Base-by-base conservation (phyloP, 92 coral and sea anemone genomes). In the Bergia sp. region DNA sequence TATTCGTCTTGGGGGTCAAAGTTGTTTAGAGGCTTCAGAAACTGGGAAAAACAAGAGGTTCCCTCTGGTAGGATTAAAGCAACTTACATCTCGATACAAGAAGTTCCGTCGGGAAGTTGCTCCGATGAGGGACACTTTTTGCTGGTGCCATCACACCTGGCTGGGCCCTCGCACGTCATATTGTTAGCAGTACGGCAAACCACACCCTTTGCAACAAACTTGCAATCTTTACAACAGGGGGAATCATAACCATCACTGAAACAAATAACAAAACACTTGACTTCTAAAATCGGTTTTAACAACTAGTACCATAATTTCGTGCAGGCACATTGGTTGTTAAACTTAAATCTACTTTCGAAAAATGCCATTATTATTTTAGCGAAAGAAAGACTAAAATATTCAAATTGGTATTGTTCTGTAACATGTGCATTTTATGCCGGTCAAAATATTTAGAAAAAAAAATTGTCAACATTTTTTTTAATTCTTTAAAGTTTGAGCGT, bases 81-180 rank as follows among this genome's bases (percentile, higher is more conserved):
- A n/a, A 82, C 93, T 44, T 80, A 95, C 99, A 92, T 89, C 88
- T 97, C 99, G 41, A 95, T 89, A 58, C 99, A 97, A 1, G 86
- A 84, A 2, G 96, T 91, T 44, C 94, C 98, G 38, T 95, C 95
- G 2, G 90, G 88, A 65, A 93, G 94, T 7, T 74, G 79, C 2
- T 67, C 90, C 0, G 97, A 76, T 3, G 78, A 73, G 11, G 98
- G 97, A 73, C 99, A 97, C 7, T 12, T 7, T 7, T 69, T 58
- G 36, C 83, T 85, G 0, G 6, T 67, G 2, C 92, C 94, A 72
- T 58, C 66, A 58, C 99, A 97, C 12, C 18, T 43, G 0, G 99
- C 90, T 20, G 78, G 90, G 29, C 85, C 95, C 61, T 88, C 89
- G 65, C 99, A 97, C 64, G 85, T 88, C 55, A 93, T 61, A 2